Evolutionary conservation across 2,888 invertebrate genomes (phyloP).

Genomic region (Tipula unca): DNA sequence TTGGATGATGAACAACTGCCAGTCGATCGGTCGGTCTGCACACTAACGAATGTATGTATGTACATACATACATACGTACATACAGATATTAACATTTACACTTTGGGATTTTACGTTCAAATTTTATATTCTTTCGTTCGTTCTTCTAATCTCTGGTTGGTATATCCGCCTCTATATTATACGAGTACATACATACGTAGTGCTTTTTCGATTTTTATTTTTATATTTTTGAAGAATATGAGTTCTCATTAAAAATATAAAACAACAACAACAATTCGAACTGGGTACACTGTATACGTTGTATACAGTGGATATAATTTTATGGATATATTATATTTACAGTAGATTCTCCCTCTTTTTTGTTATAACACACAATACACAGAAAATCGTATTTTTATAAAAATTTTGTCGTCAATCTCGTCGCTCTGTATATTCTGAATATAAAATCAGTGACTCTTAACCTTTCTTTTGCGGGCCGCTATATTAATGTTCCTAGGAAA

Average conservation of each 20-base stretch:
- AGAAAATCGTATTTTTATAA: conserved; percentile 10
- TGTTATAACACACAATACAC: not conserved
- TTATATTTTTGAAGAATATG: not conserved
- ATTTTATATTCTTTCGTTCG: not conserved
- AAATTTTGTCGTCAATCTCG: not conserved
- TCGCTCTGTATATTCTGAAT: not conserved
- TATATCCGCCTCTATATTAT: not conserved
- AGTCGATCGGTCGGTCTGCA: not conserved
- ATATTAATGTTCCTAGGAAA: no score
- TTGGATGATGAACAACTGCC: conserved; percentile 14
- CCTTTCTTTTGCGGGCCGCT: no score
- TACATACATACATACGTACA: no score
- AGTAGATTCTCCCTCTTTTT: not conserved
- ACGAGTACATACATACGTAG: not conserved
- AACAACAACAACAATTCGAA: not conserved
- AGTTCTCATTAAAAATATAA: conserved; percentile 3
- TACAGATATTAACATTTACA: not conserved
- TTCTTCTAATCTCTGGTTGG: not conserved
- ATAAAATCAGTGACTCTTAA: no score
- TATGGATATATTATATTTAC: not conserved
- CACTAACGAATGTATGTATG: not conserved
- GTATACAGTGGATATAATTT: not conserved
- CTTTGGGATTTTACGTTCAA: conserved; percentile 4
- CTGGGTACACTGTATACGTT: not conserved
- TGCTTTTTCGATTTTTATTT: not conserved